Conservation (phyloP, 2,113 vertebrate species). For the Ovibos moschatus region DNA sequence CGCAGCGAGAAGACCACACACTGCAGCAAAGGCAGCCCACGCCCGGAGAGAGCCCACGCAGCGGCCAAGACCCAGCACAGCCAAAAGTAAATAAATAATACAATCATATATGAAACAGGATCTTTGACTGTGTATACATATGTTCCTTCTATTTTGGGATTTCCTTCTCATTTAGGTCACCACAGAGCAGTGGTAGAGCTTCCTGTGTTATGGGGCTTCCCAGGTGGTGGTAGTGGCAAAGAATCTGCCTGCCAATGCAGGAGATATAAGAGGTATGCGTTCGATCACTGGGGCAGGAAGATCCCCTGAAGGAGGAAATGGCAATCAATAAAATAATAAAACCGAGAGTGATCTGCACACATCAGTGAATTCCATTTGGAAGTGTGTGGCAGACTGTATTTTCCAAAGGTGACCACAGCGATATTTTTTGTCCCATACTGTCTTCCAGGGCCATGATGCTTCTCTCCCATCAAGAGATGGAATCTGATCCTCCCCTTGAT, state of each 20-base stretch:
- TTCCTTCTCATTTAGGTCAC: neutral
- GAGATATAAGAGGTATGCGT: neutral
- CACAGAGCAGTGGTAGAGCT: neutral
- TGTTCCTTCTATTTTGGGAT: neutral
- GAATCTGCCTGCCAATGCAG: neutral
- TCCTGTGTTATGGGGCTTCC: neutral
- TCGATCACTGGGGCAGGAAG: neutral
- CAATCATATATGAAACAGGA: neutral
- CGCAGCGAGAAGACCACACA: accelerated
- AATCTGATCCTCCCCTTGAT: neutral
- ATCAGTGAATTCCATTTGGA: accelerated
- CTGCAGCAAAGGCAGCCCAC: neutral
- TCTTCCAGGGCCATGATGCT: neutral
- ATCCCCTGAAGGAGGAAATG: neutral
- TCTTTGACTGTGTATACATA: neutral
- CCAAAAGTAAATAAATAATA: neutral
- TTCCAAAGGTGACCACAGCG: neutral
- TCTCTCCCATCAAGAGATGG: neutral
- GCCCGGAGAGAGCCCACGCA: accelerated
- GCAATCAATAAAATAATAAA: accelerated
- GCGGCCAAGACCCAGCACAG: neutral
- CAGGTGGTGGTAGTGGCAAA: neutral
- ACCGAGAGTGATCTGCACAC: accelerated
- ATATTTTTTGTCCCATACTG: neutral
- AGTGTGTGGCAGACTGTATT: neutral